These are phyloP conservation scores for Microctenopoma steveboyesi DNA, from an alignment of 2,797 vertebrate genomes.

Conservation along the genomic window DNA sequence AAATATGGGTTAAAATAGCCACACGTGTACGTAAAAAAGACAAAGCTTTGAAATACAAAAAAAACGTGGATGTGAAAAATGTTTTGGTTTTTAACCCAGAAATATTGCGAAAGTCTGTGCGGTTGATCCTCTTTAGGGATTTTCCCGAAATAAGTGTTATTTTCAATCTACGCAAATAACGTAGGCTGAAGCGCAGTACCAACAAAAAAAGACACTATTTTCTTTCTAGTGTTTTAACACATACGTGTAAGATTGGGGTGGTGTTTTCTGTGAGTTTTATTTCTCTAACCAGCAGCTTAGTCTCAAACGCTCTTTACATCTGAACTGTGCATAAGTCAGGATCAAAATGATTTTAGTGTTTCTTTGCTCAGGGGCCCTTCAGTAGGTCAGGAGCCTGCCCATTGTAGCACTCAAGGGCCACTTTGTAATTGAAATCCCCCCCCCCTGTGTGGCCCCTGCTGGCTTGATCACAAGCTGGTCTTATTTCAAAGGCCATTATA, in stretches of 20 bases:
- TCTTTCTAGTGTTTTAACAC: too few relatives aligned
- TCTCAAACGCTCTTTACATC: neutral
- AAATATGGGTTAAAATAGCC: too few relatives aligned
- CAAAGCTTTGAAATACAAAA: too few relatives aligned
- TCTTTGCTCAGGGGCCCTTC: slow-evolving; percentile 34
- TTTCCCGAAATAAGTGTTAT: slow-evolving; percentile 24
- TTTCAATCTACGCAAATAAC: slow-evolving; percentile 3
- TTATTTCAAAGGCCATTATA: slow-evolving; percentile 25
- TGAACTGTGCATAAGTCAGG: slow-evolving; percentile 19
- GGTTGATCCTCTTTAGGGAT: slow-evolving; percentile 12
- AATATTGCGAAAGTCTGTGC: neutral
- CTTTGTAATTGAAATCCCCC: slow-evolving; percentile 63
- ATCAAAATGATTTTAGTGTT: slow-evolving; percentile 19
- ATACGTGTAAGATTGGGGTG: neutral
- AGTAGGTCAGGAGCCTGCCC: slow-evolving; percentile 27
- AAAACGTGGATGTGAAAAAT: too few relatives aligned
- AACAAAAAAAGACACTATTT: neutral
- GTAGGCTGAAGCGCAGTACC: neutral
- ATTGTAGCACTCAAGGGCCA: slow-evolving; percentile 62
- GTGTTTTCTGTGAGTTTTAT: neutral
- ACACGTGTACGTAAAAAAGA: too few relatives aligned
- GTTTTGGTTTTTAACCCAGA: neutral
- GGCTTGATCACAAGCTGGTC: slow-evolving; percentile 36
- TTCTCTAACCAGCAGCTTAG: neutral
- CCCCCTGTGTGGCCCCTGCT: slow-evolving; percentile 21